These are phyloP conservation scores for Lasioglossum vierecki DNA, from an alignment of 2,888 invertebrate genomes.

Conservation along the genomic window DNA sequence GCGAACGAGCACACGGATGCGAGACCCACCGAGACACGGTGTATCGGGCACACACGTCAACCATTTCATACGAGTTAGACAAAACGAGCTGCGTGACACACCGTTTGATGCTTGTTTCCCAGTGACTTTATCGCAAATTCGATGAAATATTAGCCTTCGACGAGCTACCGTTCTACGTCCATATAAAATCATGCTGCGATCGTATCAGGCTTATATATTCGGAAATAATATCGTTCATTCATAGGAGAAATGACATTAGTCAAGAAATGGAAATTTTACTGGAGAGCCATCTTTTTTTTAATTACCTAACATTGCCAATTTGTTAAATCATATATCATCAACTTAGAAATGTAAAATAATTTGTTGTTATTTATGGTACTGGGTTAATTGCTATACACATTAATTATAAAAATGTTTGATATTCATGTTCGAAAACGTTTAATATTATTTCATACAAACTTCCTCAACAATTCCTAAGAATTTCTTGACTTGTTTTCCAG, in stretches of 20 bases:
- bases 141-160: neutral
- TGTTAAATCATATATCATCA: no score
- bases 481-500: neutral
- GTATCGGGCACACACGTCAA: neutral
- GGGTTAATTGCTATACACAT: no score
- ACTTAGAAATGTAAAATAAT: no score
- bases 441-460: neutral
- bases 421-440: neutral
- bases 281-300: no score
- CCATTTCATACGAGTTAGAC: neutral
- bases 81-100: neutral
- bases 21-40: neutral
- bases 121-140: neutral
- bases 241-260: no score
- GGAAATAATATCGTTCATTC: no score
- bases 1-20: constrained; percentile 40
- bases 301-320: no score
- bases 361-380: no score
- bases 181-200: neutral
- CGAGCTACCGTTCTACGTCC: neutral
- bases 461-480: neutral
- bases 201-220: neutral
- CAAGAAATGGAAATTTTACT: no score
- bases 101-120: neutral
- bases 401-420: no score